These are phyloP conservation scores for Philaethria dido DNA, from an alignment of 2,888 invertebrate species.

Conservation along the genomic window DNA sequence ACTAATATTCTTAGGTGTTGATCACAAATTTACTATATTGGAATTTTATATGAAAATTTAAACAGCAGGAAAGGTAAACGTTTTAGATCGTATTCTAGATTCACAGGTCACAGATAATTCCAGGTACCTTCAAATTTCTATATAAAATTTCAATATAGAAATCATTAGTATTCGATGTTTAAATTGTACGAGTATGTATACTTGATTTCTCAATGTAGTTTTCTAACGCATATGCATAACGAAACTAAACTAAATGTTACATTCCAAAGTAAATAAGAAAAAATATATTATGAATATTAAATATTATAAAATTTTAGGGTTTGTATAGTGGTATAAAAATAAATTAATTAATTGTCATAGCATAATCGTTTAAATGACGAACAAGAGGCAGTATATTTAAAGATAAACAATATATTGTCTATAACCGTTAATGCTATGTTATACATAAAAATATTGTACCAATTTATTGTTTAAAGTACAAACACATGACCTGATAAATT, in stretches of 20 bases:
- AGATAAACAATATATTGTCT: background rate
- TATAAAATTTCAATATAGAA: background rate
- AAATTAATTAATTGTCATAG: background rate
- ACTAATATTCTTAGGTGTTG: background rate
- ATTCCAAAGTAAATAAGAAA: background rate
- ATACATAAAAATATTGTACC: background rate
- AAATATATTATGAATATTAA: background rate
- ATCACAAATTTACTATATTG: background rate
- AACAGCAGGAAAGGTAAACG: background rate
- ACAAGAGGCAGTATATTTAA: background rate
- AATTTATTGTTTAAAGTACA: slow-evolving; percentile 21
- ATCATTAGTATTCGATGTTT: no score
- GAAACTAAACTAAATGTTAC: background rate
- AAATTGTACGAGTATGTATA: no score
- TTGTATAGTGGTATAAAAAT: background rate
- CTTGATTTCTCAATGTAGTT: no score
- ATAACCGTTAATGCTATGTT: background rate
- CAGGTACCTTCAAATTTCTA: background rate
- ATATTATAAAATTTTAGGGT: background rate
- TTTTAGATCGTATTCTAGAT: background rate
- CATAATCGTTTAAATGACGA: background rate
- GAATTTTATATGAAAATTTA: background rate
- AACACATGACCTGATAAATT: slow-evolving; percentile 12
- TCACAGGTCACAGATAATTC: background rate
- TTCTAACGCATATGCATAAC: background rate